Conservation (phyloP, 2,113 vertebrate genomes). For the Camelus dromedarius region DNA sequence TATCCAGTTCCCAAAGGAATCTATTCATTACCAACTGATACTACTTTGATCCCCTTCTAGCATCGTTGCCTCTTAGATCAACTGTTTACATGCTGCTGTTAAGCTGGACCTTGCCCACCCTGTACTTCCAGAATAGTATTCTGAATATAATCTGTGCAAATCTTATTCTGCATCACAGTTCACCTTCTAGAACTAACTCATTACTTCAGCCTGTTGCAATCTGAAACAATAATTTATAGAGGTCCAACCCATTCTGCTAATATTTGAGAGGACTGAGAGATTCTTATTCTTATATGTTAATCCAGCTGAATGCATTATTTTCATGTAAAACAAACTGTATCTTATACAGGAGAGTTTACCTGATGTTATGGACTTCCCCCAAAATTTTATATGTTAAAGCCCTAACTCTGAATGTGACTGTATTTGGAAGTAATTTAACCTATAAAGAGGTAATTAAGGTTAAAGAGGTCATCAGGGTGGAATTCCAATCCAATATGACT, state of each 20-base stretch:
- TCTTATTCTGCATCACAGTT: neutral
- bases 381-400: neutral
- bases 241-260: neutral
- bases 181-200: neutral
- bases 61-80: neutral
- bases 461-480: neutral
- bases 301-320: neutral
- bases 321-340: neutral
- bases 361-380: neutral
- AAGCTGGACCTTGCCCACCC: neutral
- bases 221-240: slow-evolving; percentile 38
- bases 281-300: slow-evolving; percentile 5
- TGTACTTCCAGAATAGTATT: neutral
- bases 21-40: neutral
- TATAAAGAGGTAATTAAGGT: neutral
- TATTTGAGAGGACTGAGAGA: neutral
- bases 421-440: neutral
- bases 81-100: neutral
- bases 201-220: neutral
- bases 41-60: neutral
- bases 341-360: neutral
- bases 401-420: neutral
- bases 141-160: neutral
- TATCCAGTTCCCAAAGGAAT: neutral
- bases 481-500: neutral